Base-by-base conservation (phyloP, 2,888 invertebrate species). In the Sarcophaga rosellei region DNA sequence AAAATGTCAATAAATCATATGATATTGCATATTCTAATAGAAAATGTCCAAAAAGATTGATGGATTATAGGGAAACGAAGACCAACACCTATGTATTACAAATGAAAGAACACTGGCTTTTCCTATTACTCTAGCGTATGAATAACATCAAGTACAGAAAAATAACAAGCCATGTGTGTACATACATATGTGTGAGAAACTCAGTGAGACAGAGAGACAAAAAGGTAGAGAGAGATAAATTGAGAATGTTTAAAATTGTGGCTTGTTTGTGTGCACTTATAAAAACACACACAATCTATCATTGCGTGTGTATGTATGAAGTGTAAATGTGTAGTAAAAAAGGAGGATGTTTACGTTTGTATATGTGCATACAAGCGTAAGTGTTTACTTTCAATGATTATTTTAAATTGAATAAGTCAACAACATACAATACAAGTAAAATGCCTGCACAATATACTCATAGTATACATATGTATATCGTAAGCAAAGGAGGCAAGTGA, bases 321-420 rank as follows among this genome's bases (percentile, higher is more conserved):
- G 35, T 70, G 57, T 70, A 62, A 3, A n/a, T 23, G 25, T 70
- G 25, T 70, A 45, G 61, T 10, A 5, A 47, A 15, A 15, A 61
- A 35, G 66, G 8, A 35, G 35, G 35, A 53, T 61, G 21, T n/a
- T 8, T 11, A 20, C 10, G 21, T 10, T 17, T 12, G 25, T 25
- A 63, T 62, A 53, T 53, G 53, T 53, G 53, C 53, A 53, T 53
- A 53, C 17, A 15, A 45, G 35, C n/a, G 59, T 47, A 25, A 23
- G 61, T 44, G 47, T 65, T 61, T 77, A 70, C 75, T 72, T 81
- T 68, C 53, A 79, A 35, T 79, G 45, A 66, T 66, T 84, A 63
- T 25, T 20, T 59, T 77, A 73, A 77, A 73, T 73, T 44, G 45
- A 66, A 73, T 61, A 72, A 72, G 66, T 77, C 82, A 81, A 75